Conservation (phyloP, 2,797 vertebrate genomes). For the Clarias pachynema region DNA sequence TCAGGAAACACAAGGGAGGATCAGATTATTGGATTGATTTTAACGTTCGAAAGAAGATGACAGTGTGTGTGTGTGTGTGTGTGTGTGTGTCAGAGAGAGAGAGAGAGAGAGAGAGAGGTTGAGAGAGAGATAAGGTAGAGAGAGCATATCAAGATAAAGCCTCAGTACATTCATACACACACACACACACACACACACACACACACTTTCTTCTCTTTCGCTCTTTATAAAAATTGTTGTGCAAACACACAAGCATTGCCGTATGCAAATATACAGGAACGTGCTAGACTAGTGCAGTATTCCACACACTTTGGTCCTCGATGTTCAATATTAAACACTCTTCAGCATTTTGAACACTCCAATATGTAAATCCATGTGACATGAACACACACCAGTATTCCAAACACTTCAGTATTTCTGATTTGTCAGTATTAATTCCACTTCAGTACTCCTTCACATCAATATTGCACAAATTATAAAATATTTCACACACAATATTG, state of each 20-base stretch:
- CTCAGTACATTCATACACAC: neutral
- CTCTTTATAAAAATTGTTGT: neutral
- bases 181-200: constrained; percentile 34
- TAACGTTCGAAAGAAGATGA: constrained; percentile 1
- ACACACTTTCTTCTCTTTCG: neutral
- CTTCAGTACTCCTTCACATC: no score
- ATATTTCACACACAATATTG: no score
- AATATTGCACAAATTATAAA: no score
- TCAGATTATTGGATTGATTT: constrained; percentile 10
- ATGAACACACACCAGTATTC: neutral
- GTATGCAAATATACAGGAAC: neutral
- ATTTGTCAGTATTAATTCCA: neutral
- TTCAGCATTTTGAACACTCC: neutral
- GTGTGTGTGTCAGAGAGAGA: neutral
- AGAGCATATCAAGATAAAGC: neutral
- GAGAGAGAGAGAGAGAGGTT: neutral
- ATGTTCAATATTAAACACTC: neutral
- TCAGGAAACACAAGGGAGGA: constrained; percentile 25
- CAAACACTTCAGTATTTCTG: neutral
- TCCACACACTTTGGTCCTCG: neutral
- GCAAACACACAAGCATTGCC: neutral
- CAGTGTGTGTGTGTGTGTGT: neutral
- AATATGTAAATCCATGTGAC: neutral
- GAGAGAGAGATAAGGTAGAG: neutral
- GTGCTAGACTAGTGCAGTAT: neutral